Base-by-base conservation (phyloP, 1,140 invertebrate species). In the Drosophila repletoides region DNA sequence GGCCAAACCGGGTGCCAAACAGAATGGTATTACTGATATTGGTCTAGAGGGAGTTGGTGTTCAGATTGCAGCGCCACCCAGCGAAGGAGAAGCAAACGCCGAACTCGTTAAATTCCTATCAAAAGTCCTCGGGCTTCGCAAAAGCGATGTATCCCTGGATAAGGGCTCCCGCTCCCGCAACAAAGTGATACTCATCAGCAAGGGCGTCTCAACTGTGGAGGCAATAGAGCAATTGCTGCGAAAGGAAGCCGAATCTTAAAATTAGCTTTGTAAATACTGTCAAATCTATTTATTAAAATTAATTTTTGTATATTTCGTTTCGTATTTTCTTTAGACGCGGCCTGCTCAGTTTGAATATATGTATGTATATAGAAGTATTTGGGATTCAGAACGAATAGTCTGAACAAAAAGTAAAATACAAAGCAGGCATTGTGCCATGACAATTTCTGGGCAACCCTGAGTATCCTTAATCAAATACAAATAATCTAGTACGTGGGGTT, bases 1-100 rank as follows among this genome's bases (percentile, higher is more conserved):
- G 64, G 95, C 95, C 0, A 96, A 96, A 90, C 95, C 95, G 19
- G 95, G 95, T 43, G 93, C 95, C 0, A 96, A 95, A 90, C 91
- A 93, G 43, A 95, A 94, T 84, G 91, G 91, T 19, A 92, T 96
- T 60, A 95, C 94, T 81, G 94, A 94, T 93, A 91, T 90, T 29
- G 63, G 70, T 0, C 7, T 34, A 0, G 89, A 91, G 63, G 89
- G 77, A 6, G 88, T 90, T 7, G 88, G 94, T 22, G 91, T 96
- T 31, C 94, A 95, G 84, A 95, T 96, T 69, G 92, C 92, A 52
- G 95, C 95, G 2, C 95, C 95, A 19, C 95, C 95, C 2, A 92
- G 94, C 2, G 95, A 96, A 83, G 95, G 95, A 2, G 94, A 95
- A 91, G 95, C 95, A 3, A 96, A 96, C 76, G 91, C 92, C 0